Percentiles rank a stretch among this genome's conserved stretches.
phyloP scores from a whole-genome alignment of 2,113 vertebrate genomes.

The Calonectris borealis region DNA sequence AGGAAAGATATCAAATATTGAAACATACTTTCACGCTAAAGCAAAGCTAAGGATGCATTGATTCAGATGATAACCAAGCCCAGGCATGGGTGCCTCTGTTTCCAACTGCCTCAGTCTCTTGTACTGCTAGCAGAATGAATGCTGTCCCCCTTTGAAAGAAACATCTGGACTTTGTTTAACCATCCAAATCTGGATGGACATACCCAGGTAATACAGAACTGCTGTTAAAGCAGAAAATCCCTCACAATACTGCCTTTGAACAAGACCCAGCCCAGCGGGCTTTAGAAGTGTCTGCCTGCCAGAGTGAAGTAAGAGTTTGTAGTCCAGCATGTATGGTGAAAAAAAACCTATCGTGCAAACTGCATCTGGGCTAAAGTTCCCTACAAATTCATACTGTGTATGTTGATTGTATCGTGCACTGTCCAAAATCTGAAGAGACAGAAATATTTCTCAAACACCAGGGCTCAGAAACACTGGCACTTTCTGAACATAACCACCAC shows the following conservation, averaged over 20 bases:
- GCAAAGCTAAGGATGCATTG: background rate
- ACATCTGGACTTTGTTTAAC: background rate
- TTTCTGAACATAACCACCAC: background rate
- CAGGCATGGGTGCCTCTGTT: background rate
- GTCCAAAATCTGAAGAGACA: background rate
- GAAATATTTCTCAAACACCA: background rate
- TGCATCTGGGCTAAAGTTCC: background rate
- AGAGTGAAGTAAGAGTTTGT: background rate
- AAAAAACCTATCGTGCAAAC: background rate
- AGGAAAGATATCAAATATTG: background rate
- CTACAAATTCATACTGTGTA: background rate
- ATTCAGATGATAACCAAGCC: background rate
- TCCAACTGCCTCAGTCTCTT: background rate
- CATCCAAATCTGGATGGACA: background rate
- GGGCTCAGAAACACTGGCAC: background rate
- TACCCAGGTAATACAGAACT: background rate
- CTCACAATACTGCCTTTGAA: background rate
- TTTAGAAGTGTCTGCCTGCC: background rate
- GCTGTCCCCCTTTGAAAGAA: background rate
- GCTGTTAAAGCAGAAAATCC: background rate
- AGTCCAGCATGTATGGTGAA: background rate
- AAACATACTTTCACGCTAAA: background rate
- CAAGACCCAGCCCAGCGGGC: background rate
- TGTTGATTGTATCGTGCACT: background rate
- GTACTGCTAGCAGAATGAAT: background rate